Evolutionary conservation across 2,113 vertebrate genomes (phyloP).

Genomic region (Lepisosteus oculatus): DNA sequence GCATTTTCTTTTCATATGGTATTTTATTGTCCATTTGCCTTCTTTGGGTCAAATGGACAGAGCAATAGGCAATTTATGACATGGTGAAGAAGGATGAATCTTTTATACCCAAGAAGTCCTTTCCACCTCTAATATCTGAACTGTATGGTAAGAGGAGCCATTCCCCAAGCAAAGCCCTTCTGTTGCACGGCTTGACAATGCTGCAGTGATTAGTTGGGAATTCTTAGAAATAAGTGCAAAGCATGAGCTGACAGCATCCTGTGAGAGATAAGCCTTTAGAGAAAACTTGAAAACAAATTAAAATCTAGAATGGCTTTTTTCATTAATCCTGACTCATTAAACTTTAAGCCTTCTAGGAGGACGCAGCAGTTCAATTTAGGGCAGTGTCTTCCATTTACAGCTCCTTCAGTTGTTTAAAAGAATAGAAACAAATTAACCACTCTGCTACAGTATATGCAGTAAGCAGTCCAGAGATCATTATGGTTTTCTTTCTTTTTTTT

Average conservation of each 20-base stretch:
- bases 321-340: neutral
- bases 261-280: conserved; percentile 1
- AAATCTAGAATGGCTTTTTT: neutral
- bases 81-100: conserved; percentile 8
- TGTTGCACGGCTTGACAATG: neutral
- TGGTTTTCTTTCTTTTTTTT: too few species aligned
- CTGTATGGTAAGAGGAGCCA: conserved; percentile 5
- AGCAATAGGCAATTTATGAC: conserved; percentile 19
- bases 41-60: conserved; percentile 18
- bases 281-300: neutral
- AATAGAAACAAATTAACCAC: too few species aligned
- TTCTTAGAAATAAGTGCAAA: neutral
- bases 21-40: neutral
- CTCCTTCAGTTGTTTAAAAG: too few species aligned
- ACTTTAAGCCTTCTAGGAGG: too few species aligned
- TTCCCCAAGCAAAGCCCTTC: neutral
- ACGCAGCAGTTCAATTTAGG: neutral
- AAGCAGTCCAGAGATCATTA: too few species aligned
- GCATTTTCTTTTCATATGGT: neutral
- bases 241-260: neutral
- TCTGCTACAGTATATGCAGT: too few species aligned
- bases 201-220: neutral
- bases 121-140: neutral
- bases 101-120: conserved; percentile 1
- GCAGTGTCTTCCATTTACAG: neutral